Conservation (phyloP, 2,113 vertebrate species). For the Smithornis capensis region DNA sequence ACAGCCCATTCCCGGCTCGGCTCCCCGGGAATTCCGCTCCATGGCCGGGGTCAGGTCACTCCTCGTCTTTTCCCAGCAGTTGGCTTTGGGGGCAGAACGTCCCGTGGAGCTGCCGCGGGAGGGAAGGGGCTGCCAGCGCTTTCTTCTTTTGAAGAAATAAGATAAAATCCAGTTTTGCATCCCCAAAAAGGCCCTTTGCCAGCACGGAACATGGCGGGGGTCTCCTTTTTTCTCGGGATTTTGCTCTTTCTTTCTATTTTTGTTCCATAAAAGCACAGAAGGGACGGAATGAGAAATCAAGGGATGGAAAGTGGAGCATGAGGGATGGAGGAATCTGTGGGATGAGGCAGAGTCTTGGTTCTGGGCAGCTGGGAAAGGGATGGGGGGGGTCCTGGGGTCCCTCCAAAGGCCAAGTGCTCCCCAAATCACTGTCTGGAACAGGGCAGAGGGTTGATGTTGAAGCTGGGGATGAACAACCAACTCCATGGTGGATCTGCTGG, state of each 20-base stretch:
- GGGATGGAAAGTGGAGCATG: constrained; percentile 29
- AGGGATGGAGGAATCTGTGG: not conserved
- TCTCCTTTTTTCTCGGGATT: not conserved
- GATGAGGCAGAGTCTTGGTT: not conserved
- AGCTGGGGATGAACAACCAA: not conserved
- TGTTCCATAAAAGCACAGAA: not conserved
- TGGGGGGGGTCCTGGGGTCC: not conserved
- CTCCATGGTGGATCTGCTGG: no score
- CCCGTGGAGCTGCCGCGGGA: not conserved
- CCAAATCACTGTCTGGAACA: no score
- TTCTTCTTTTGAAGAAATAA: not conserved
- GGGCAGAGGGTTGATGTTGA: accelerated
- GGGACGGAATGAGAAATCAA: not conserved
- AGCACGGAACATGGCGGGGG: not conserved
- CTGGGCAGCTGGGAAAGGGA: not conserved
- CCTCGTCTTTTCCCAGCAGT: not conserved
- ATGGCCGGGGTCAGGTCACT: not conserved
- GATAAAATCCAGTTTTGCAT: not conserved
- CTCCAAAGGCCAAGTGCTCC: not conserved
- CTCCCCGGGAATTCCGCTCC: not conserved
- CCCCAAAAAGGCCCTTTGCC: not conserved
- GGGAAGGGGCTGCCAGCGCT: not conserved
- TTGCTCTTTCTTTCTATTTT: constrained; percentile 31
- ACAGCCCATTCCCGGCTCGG: accelerated
- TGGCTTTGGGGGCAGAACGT: not conserved